Percentiles rank a stretch among this genome's conserved stretches.
phyloP scores from a whole-genome alignment of 2,113 vertebrate genomes.

The Thalassoma bifasciatum region DNA sequence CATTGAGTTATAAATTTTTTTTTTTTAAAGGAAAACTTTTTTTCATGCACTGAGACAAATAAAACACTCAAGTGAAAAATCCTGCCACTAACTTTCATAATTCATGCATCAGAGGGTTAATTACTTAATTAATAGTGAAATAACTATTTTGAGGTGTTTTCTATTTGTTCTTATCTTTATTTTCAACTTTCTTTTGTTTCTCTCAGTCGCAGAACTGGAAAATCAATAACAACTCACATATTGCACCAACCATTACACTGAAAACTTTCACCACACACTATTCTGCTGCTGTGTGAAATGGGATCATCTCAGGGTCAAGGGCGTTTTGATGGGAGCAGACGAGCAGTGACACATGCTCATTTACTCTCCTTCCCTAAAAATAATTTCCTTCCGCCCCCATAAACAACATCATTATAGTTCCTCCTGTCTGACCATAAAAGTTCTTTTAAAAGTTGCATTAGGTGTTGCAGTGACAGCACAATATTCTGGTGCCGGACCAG shows the following conservation, averaged over 20 bases:
- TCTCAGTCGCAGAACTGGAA: too few species aligned
- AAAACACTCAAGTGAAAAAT: too few species aligned
- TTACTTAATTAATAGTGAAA: too few species aligned
- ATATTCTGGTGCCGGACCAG: background rate
- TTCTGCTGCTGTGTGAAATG: conserved; percentile 16
- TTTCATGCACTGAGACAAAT: too few species aligned
- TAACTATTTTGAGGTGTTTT: too few species aligned
- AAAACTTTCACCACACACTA: conserved; percentile 4
- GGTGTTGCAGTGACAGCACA: background rate
- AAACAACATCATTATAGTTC: conserved; percentile 6
- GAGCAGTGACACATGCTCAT: background rate
- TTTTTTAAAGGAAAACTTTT: too few species aligned
- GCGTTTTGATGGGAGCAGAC: conserved; percentile 13
- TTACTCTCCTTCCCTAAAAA: conserved; percentile 6
- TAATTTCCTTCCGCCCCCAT: conserved; percentile 1
- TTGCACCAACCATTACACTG: background rate
- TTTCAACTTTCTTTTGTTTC: too few species aligned
- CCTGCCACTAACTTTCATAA: too few species aligned
- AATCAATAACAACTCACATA: background rate
- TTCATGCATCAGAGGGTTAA: too few species aligned
- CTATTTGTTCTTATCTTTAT: too few species aligned
- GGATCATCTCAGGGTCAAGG: conserved; percentile 24
- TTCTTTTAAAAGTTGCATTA: conserved; percentile 4
- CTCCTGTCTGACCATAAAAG: background rate
- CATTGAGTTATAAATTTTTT: too few species aligned